Conservation (phyloP, 1,140 invertebrate genomes). For the Drosophila sp. region DNA sequence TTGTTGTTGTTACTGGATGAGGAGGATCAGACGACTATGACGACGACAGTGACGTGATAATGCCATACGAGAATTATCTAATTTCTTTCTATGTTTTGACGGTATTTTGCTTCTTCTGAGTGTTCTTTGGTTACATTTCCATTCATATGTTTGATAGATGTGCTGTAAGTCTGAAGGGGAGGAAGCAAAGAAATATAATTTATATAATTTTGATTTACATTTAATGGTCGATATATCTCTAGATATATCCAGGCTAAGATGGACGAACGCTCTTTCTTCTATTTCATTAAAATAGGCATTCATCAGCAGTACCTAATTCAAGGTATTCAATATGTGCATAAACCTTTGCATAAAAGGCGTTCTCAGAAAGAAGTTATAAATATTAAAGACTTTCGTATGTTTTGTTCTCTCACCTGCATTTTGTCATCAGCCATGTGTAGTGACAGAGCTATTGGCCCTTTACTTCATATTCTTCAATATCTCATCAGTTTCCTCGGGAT, state of each 20-base stretch:
- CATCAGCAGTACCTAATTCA: no score
- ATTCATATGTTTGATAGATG: slow-evolving; percentile 56
- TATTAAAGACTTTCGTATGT: background rate
- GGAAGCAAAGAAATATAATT: background rate
- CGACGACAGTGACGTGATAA: slow-evolving; percentile 49
- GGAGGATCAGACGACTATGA: slow-evolving; percentile 45
- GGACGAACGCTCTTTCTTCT: no score
- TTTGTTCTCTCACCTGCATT: slow-evolving; percentile 44
- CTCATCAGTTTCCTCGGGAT: slow-evolving; percentile 94
- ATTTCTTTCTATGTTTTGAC: slow-evolving; percentile 58
- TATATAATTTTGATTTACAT: no score
- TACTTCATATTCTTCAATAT: slow-evolving; percentile 82
- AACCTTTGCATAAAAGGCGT: no score
- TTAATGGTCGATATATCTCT: no score
- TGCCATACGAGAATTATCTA: slow-evolving; percentile 51
- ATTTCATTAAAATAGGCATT: no score
- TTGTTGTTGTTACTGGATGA: slow-evolving; percentile 49
- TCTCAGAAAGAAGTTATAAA: no score
- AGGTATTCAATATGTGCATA: no score
- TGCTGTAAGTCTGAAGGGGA: slow-evolving; percentile 44
- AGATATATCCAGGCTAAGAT: no score
- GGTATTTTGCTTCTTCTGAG: slow-evolving; percentile 50
- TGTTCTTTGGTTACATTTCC: slow-evolving; percentile 63
- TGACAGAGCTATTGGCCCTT: slow-evolving; percentile 41
- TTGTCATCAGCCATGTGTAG: slow-evolving; percentile 45